Percentiles rank a stretch among this genome's conserved stretches.
Evolutionary conservation across 1,140 invertebrate species (phyloP).

Genomic region (Trachelipus rathkii): DNA sequence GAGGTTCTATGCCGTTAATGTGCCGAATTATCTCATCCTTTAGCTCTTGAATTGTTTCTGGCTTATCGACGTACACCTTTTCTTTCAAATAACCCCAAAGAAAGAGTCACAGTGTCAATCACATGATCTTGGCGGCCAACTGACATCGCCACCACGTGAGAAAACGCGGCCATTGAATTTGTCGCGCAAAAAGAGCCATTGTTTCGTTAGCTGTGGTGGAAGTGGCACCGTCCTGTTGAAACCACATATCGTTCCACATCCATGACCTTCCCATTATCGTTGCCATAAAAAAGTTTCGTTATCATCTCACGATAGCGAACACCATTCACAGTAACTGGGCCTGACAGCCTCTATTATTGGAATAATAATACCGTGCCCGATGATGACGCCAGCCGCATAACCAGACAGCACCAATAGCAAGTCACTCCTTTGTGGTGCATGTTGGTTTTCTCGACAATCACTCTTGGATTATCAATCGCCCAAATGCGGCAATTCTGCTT

Average conservation of each 20-base stretch:
- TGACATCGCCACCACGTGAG: background rate
- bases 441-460: conserved; percentile 48
- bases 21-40: too few species aligned
- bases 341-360: conserved; percentile 38
- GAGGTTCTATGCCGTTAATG: too few species aligned
- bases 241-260: background rate
- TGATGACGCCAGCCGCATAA: conserved; percentile 50
- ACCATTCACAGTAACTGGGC: too few species aligned
- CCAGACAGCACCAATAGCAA: conserved; percentile 49
- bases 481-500: conserved; percentile 48
- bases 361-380: conserved; percentile 46
- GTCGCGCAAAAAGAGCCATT: background rate
- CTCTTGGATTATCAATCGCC: conserved; percentile 46
- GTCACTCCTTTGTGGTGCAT: conserved; percentile 49
- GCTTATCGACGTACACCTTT: background rate
- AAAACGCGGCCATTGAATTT: background rate
- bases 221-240: background rate
- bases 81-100: background rate
- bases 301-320: too few species aligned
- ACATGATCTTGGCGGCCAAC: background rate
- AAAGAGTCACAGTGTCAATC: background rate
- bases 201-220: background rate
- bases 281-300: too few species aligned
- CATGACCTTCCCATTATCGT: too few species aligned
- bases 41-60: background rate